Conservation (phyloP, 1,140 invertebrate genomes). For the Diuraphis noxia region DNA sequence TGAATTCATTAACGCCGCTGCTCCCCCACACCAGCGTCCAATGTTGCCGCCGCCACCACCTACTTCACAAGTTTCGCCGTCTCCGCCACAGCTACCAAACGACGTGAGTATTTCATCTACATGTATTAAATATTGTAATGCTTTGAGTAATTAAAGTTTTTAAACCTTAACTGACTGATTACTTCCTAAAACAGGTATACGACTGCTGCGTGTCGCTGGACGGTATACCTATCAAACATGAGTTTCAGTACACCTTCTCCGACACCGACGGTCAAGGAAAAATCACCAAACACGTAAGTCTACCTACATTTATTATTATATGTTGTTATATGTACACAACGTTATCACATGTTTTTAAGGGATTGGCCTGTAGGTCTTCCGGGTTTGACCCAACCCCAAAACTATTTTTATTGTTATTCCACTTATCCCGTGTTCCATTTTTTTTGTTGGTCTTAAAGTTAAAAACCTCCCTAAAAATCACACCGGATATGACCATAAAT, state of each 20-base stretch:
- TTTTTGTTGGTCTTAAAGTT: neutral
- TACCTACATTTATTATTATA: neutral
- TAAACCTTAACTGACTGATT: neutral
- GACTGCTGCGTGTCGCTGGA: conserved; percentile 35
- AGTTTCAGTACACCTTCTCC: conserved; percentile 38
- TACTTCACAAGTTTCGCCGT: neutral
- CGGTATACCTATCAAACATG: conserved; percentile 49
- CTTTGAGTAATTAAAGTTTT: neutral
- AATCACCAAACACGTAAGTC: conserved; percentile 42
- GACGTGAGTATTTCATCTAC: neutral
- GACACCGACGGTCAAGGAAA: conserved; percentile 19
- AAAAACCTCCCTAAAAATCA: neutral
- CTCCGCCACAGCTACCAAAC: neutral
- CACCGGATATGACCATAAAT: neutral
- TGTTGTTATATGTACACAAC: neutral
- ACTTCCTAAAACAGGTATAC: neutral
- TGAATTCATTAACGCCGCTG: neutral
- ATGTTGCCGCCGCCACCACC: conserved; percentile 15
- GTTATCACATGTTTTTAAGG: neutral
- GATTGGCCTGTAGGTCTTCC: neutral
- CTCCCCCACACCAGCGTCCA: conserved; percentile 8
- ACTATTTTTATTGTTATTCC: neutral
- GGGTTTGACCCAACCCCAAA: neutral
- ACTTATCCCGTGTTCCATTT: neutral
- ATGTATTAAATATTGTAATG: neutral